Evolutionary conservation across 2,888 invertebrate species (phyloP), one percentile per base, ranked within the genome.

Genomic region (Boloria selene): DNA sequence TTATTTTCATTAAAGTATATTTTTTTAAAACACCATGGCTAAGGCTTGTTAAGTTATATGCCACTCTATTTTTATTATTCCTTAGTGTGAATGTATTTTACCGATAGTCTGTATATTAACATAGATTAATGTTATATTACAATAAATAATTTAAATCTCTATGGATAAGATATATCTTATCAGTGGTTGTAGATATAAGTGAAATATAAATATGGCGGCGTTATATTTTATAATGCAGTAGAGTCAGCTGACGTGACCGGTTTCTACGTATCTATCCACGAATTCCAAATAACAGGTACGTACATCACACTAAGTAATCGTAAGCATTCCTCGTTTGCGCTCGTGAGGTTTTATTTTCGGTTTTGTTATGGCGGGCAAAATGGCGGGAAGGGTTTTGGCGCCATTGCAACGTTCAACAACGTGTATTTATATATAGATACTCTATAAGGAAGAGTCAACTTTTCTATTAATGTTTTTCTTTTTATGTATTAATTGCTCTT

Each of bases 201-300:
- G 13, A 59, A 59, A 38, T 59, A 59, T 59, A 59, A 49, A 59
- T 59, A 50, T 49, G 59, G 59, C 50, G 59, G 31, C 31, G 83
- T 85, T 87, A 73, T 75, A 69, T 74, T 71, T n/a, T 73, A 69
- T 71, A 82, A 83, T 83, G 86, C 81, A 77, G 78, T 74, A 68
- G 74, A 79, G 85, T 83, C 90, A 88, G 89, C 88, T 88, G 88
- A 84, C 79, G 71, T 67, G 80, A 90, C 90, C 90, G 88, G 90
- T 90, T 86, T 70, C 72, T 70, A 73, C 75, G 75, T 75, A 77
- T 77, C 77, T 77, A 74, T 49, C 75, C 78, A 83, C 80, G 77
- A 83, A 88, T 88, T 85, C 87, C 87, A 79, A 79, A 74, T 75
- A 78, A 83, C 86, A 87, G 87, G 89, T 88, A 87, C 70, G 81